These are phyloP conservation scores for Taxidea taxus DNA, from an alignment of 2,113 vertebrate species.

Conservation along the genomic window DNA sequence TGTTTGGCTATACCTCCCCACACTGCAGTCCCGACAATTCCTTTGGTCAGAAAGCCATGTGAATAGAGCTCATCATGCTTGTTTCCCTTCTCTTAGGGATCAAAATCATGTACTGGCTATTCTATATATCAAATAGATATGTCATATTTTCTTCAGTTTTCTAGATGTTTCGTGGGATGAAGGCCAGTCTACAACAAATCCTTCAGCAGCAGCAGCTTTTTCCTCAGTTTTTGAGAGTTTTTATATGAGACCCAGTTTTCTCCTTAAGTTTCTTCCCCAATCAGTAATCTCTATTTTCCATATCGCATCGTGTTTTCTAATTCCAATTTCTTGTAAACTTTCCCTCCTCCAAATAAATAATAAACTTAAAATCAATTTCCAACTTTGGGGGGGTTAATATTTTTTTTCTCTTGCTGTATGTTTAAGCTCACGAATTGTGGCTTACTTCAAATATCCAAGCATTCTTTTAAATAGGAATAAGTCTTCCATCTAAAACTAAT, in stretches of 20 bases:
- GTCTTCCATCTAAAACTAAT: conserved; percentile 46
- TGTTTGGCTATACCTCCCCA: not conserved
- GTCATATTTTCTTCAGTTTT: not conserved
- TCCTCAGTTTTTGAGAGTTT: not conserved
- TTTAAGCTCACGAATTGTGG: conserved; percentile 27
- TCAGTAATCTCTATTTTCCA: not conserved
- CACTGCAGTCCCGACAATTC: not conserved
- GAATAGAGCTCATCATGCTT: not conserved
- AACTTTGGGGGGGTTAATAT: not conserved
- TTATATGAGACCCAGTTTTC: not conserved
- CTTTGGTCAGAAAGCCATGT: not conserved
- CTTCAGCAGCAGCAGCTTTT: not conserved
- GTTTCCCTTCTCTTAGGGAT: not conserved
- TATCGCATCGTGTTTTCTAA: not conserved
- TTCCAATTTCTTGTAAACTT: not conserved
- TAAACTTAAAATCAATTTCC: not conserved
- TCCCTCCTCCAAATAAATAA: not conserved
- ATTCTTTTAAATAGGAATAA: conserved; percentile 43
- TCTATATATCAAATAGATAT: not conserved
- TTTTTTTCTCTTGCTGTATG: not conserved
- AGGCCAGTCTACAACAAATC: not conserved
- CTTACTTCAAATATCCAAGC: not conserved
- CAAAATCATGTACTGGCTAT: not conserved
- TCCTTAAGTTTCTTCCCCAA: not conserved
- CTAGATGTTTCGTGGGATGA: too few relatives aligned